These are phyloP conservation scores for Sminthopsis crassicaudata DNA, from an alignment of 2,113 vertebrate species.

Conservation along the genomic window DNA sequence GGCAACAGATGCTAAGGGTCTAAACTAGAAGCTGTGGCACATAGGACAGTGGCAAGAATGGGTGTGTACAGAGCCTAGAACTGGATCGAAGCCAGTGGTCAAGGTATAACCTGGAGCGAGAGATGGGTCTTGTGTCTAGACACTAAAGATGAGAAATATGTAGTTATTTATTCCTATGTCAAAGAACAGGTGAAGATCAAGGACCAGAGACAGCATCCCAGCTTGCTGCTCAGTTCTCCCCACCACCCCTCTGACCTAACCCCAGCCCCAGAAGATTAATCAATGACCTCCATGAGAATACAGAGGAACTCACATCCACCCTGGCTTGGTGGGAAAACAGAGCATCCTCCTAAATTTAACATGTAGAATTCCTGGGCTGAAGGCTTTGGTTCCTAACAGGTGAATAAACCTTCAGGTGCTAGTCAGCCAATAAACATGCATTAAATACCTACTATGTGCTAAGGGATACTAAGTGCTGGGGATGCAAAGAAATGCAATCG, in stretches of 20 bases:
- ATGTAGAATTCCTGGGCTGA: not conserved
- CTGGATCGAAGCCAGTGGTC: not conserved
- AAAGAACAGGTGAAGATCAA: too few relatives aligned
- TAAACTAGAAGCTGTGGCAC: not conserved
- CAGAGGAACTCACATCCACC: not conserved
- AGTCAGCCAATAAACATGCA: not conserved
- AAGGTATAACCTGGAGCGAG: not conserved
- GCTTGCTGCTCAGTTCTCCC: not conserved
- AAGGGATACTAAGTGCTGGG: not conserved
- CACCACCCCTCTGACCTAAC: not conserved
- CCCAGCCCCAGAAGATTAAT: not conserved
- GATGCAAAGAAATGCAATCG: not conserved
- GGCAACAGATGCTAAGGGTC: not conserved
- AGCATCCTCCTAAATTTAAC: not conserved
- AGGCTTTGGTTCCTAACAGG: not conserved
- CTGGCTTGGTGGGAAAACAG: not conserved
- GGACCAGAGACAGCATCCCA: not conserved
- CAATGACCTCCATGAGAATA: not conserved
- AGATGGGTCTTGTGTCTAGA: not conserved
- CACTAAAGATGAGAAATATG: not conserved
- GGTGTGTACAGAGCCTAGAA: not conserved
- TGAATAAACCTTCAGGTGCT: too few relatives aligned
- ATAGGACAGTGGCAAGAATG: not conserved
- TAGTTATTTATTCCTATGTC: not conserved
- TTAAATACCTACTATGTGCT: too few relatives aligned